phyloP scores from a whole-genome alignment of 2,113 vertebrate species.

The Tamias sibiricus region DNA sequence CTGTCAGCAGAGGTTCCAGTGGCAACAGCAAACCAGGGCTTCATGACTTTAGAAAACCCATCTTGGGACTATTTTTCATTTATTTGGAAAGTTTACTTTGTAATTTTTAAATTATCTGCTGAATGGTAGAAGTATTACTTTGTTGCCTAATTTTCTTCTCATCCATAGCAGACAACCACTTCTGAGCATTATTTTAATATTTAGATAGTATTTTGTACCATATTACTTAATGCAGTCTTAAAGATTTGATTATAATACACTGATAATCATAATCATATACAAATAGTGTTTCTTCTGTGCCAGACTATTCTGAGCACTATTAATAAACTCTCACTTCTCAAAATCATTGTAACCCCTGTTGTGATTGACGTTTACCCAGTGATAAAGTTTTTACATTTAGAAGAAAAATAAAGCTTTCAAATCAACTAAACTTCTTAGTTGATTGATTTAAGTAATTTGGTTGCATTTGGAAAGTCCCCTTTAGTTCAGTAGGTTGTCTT shows the following conservation, averaged over 20 bases:
- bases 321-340: not conserved
- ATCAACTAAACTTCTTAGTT: not conserved
- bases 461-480: not conserved
- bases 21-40: not conserved
- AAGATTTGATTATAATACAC: not conserved
- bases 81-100: not conserved
- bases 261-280: not conserved
- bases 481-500: not conserved
- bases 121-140: not conserved
- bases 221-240: not conserved
- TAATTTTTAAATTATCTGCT: not conserved
- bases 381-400: not conserved
- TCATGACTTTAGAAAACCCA: not conserved
- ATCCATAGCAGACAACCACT: not conserved
- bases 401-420: not conserved
- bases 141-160: not conserved
- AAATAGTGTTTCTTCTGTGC: not conserved
- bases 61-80: not conserved
- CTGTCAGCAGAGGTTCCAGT: not conserved
- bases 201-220: not conserved
- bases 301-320: constrained; percentile 1
- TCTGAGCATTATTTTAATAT: not conserved
- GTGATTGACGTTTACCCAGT: not conserved
- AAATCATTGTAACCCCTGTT: not conserved
- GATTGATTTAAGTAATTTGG: not conserved